A percentile compares a stretch with the other conserved stretches of the same genome.
phyloP scores from a whole-genome alignment of 2,797 vertebrate genomes.

The Eupleurogrammus muticus region DNA sequence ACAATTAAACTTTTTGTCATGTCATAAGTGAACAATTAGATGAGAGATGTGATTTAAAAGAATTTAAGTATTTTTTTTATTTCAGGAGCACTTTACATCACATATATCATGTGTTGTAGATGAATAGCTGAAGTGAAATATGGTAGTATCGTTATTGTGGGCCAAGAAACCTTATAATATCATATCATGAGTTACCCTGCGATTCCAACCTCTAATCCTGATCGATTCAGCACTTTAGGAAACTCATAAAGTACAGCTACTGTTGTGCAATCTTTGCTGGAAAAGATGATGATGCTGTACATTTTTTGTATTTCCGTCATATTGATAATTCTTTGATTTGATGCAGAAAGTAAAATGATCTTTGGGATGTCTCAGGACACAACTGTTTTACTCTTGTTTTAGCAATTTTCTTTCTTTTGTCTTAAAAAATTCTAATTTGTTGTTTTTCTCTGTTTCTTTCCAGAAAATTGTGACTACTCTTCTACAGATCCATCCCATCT shows the following conservation, averaged over 20 bases:
- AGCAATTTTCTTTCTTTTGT: not conserved
- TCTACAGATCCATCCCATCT: conserved; percentile 70
- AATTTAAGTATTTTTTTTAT: no score
- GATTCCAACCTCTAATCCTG: no score
- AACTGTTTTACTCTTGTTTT: not conserved
- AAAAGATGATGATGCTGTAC: not conserved
- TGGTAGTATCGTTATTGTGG: no score
- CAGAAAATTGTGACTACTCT: conserved; percentile 83
- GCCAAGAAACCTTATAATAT: no score
- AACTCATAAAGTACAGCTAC: not conserved
- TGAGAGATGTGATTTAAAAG: no score
- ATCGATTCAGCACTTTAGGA: not conserved
- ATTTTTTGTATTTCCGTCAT: not conserved
- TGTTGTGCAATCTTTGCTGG: not conserved
- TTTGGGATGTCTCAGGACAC: not conserved
- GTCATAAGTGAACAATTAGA: no score
- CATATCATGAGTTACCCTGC: no score
- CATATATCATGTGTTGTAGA: no score
- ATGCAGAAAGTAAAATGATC: not conserved
- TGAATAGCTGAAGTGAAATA: no score
- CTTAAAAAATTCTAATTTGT: not conserved
- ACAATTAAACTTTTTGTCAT: no score
- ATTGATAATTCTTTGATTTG: not conserved
- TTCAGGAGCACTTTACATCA: no score
- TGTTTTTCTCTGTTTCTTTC: conserved; percentile 20